These are phyloP conservation scores for Anthonomus grandis DNA, from an alignment of 1,140 invertebrate species.

Conservation along the genomic window DNA sequence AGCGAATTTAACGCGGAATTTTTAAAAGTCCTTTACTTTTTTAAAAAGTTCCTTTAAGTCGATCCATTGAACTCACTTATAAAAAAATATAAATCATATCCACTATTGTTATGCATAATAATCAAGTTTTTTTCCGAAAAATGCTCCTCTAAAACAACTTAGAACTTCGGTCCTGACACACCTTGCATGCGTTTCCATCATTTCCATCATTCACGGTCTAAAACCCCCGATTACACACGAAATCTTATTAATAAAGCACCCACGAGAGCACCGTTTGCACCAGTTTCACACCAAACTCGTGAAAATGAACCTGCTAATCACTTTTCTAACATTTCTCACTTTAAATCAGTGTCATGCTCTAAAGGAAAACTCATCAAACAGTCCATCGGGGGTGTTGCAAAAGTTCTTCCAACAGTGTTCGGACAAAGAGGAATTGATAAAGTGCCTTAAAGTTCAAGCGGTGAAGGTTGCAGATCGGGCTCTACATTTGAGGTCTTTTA, in stretches of 20 bases:
- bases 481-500: slow-evolving; percentile 58
- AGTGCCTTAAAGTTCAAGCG: slow-evolving; percentile 66
- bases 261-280: background rate
- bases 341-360: background rate
- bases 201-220: slow-evolving; percentile 26
- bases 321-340: background rate
- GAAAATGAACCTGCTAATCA: background rate
- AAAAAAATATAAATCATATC: too few species aligned
- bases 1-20: too few species aligned
- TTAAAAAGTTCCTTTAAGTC: too few species aligned
- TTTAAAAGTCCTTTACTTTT: too few species aligned
- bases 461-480: slow-evolving; percentile 62
- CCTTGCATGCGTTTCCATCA: slow-evolving; percentile 20
- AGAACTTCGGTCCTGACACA: too few species aligned
- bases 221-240: slow-evolving; percentile 19
- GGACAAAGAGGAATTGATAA: slow-evolving; percentile 57
- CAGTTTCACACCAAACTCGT: slow-evolving; percentile 4
- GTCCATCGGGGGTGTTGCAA: slow-evolving; percentile 1
- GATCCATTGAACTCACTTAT: too few species aligned
- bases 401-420: slow-evolving; percentile 54
- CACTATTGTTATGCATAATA: too few species aligned
- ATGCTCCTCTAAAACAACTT: too few species aligned
- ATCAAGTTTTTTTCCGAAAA: too few species aligned
- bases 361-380: background rate
- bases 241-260: slow-evolving; percentile 20